These are phyloP conservation scores for Diceros bicornis DNA, from an alignment of 2,797 vertebrate species.

Conservation along the genomic window DNA sequence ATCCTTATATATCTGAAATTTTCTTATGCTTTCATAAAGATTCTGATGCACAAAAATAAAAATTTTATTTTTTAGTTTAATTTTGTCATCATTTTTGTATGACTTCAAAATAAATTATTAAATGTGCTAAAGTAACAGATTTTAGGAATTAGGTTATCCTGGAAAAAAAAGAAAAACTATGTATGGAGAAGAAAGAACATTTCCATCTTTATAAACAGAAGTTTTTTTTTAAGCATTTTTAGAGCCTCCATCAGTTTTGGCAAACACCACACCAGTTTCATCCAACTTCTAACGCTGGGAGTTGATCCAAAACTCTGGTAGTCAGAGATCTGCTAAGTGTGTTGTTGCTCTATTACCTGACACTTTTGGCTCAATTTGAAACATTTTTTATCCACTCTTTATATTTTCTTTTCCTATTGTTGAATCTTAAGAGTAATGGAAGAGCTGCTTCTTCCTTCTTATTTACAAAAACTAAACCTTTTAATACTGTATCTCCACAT, in stretches of 20 bases:
- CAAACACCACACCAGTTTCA: conserved; percentile 82
- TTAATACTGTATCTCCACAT: neutral
- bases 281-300: conserved; percentile 89
- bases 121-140: neutral
- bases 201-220: conserved; percentile 68
- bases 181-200: conserved; percentile 58
- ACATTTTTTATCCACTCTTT: conserved; percentile 77
- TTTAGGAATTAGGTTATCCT: conserved; percentile 4
- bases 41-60: neutral
- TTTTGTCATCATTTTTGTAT: neutral
- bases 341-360: conserved; percentile 88
- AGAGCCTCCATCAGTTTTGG: conserved; percentile 87
- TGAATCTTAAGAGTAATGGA: conserved; percentile 69
- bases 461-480: neutral
- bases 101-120: neutral
- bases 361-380: conserved; percentile 85
- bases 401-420: conserved; percentile 79
- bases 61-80: neutral
- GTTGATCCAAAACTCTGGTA: conserved; percentile 84
- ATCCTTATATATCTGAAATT: neutral
- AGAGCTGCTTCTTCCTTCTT: conserved; percentile 72
- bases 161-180: neutral
- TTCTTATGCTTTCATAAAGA: neutral
- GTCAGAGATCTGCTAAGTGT: conserved; percentile 86
- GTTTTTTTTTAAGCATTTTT: conserved; percentile 73